These are phyloP conservation scores for Mergus octosetaceus DNA, from an alignment of 2,797 vertebrate species.

Conservation along the genomic window DNA sequence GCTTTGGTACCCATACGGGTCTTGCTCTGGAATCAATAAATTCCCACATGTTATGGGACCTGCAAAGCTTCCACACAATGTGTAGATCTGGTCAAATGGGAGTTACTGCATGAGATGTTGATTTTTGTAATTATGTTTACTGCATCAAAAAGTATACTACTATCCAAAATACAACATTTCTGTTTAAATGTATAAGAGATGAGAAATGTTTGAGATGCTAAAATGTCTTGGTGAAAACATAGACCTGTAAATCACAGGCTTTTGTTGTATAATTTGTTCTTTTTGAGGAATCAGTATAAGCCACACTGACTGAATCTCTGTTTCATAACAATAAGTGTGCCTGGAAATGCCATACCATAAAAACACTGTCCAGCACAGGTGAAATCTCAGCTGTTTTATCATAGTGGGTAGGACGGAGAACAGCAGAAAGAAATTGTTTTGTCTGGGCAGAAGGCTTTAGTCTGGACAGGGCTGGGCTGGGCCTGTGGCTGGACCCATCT, in stretches of 20 bases:
- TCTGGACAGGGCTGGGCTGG: background rate
- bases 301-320: background rate
- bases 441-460: background rate
- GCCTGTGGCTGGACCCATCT: background rate
- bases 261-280: background rate
- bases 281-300: background rate
- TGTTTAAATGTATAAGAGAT: background rate
- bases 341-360: background rate
- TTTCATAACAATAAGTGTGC: background rate
- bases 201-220: background rate
- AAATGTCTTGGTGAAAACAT: background rate
- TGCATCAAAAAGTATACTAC: background rate
- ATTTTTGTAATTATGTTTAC: background rate
- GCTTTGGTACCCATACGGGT: background rate
- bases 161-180: background rate
- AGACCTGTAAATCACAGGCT: background rate
- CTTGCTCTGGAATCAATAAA: background rate
- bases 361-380: background rate
- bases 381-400: background rate
- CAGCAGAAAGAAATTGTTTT: background rate
- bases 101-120: background rate
- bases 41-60: accelerated
- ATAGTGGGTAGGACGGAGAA: background rate
- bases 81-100: accelerated
- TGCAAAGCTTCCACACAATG: background rate